Percentiles rank a stretch among this genome's conserved stretches.
These are phyloP conservation scores for Ips nitidus DNA, from an alignment of 1,140 invertebrate genomes.

Conservation along the genomic window DNA sequence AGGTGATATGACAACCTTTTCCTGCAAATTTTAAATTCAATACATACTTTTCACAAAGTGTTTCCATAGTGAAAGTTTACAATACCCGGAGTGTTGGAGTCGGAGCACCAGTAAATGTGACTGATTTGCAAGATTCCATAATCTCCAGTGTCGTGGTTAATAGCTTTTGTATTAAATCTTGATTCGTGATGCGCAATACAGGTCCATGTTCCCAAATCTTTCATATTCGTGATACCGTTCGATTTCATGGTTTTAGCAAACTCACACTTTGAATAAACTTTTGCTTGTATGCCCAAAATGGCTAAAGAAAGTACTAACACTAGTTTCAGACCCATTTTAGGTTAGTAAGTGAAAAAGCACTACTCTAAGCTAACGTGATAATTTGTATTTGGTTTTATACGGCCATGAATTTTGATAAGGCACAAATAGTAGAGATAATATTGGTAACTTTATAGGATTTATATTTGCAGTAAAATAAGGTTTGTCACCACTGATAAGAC, in stretches of 20 bases:
- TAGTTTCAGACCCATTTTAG: too few relatives aligned
- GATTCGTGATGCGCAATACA: slow-evolving; percentile 39
- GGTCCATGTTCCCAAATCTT: slow-evolving; percentile 32
- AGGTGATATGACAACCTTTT: slow-evolving; percentile 32
- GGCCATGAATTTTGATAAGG: too few relatives aligned
- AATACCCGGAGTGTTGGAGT: slow-evolving; percentile 21
- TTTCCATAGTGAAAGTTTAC: too few relatives aligned
- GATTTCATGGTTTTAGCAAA: slow-evolving; percentile 19
- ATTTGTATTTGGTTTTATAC: too few relatives aligned
- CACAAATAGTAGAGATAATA: background rate
- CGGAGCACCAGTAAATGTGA: slow-evolving; percentile 36
- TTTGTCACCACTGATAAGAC: too few relatives aligned
- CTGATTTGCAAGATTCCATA: slow-evolving; percentile 41
- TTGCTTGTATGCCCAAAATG: background rate
- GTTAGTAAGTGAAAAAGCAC: too few relatives aligned
- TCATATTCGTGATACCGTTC: slow-evolving; percentile 6
- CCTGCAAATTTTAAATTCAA: slow-evolving; percentile 16
- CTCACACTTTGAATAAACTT: slow-evolving; percentile 32
- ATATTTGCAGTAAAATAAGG: too few relatives aligned
- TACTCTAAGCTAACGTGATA: too few relatives aligned
- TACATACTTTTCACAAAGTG: background rate
- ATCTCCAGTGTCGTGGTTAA: slow-evolving; percentile 27
- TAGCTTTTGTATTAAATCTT: slow-evolving; percentile 32
- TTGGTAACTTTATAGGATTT: too few relatives aligned
- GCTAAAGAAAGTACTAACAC: too few relatives aligned